Evolutionary conservation across 2,113 vertebrate genomes (phyloP), one percentile per base, ranked within the genome.

Genomic region (Phasianus colchicus): DNA sequence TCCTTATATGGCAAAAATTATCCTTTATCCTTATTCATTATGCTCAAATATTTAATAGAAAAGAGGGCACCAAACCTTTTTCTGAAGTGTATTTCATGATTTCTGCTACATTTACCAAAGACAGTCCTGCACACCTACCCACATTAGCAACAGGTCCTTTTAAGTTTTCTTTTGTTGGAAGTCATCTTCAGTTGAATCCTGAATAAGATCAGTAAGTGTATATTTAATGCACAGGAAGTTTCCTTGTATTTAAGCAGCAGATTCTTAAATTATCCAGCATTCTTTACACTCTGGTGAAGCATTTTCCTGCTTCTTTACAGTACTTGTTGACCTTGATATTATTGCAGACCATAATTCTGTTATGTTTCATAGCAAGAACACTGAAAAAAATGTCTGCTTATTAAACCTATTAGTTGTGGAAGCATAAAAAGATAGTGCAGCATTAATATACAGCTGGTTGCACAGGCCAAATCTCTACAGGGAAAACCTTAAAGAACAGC

Each of bases 221-320:
- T 91, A 91, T 95, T 88, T 96, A 92, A 88, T 76, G 43, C 63
- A 77, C 55, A 42, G 25, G 45, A 75, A 64, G 54, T 67, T 83
- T 89, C 47, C 85, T 91, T 92, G 88, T 47, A 86, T 96, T 92
- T 91, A 95, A 87, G 72, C 22, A 88, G 73, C 24, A 84, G 73
- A 92, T 86, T 89, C 75, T 94, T 96, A 90, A 96, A 96, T 96
- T 96, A 96, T 96, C 94, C 95, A 95, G 24, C 42, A 89, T 45
- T 48, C 27, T 75, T 91, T 93, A 29, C 22, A 13, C 82, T 94
- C 84, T 91, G 27, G 38, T 89, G 88, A 86, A 91, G 74, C 66
- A 55, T 42, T 79, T 18, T 55, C 13, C 48, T 65, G 42, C 70
- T 88, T 89, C 75, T 85, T 93, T 86, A 54, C 69, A 89, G 47